Evolutionary conservation across 2,113 vertebrate genomes (phyloP).

Genomic region (Strix uralensis): DNA sequence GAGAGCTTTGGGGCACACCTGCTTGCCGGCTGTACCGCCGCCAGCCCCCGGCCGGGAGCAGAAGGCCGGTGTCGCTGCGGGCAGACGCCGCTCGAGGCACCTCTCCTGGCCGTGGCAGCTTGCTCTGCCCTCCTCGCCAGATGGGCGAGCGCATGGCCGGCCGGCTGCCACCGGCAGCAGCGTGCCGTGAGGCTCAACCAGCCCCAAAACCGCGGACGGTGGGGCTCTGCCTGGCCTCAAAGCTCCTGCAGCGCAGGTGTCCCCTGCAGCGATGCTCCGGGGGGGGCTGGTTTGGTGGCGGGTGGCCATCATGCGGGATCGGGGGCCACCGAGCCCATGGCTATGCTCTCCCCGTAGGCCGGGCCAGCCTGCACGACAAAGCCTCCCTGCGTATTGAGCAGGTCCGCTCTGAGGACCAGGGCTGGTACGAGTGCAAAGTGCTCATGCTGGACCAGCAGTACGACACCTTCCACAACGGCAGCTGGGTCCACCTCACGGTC

Average conservation of each 20-base stretch:
- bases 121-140: background rate
- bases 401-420: slow-evolving; percentile 95
- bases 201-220: background rate
- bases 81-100: background rate
- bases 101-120: background rate
- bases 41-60: background rate
- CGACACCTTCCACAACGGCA: slow-evolving; percentile 98
- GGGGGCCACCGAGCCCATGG: background rate
- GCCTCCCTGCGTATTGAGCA: slow-evolving; percentile 96
- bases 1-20: background rate
- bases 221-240: background rate
- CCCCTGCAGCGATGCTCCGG: accelerated
- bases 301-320: accelerated
- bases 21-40: background rate
- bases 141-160: accelerated
- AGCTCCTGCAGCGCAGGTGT: no score
- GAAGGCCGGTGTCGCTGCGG: background rate
- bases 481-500: slow-evolving; percentile 98
- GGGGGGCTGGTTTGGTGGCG: accelerated
- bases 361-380: slow-evolving; percentile 93
- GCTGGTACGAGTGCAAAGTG: slow-evolving; percentile 98
- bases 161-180: background rate
- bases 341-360: slow-evolving; percentile 73
- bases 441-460: slow-evolving; percentile 98
- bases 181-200: accelerated